phyloP scores from a whole-genome alignment of 1,140 invertebrate genomes.

The Daktulosphaira vitifoliae region DNA sequence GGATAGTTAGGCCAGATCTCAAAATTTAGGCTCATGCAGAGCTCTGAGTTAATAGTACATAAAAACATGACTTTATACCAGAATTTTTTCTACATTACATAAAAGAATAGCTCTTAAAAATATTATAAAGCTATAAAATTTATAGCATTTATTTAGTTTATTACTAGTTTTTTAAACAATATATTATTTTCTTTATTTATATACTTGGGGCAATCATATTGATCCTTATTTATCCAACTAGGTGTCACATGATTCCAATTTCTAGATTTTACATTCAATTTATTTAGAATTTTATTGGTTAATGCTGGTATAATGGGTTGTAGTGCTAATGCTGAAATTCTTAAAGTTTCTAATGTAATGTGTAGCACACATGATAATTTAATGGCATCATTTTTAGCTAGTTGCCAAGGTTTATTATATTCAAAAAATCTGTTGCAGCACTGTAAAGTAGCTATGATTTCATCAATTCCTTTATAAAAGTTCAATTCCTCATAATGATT shows the following conservation, averaged over 20 bases:
- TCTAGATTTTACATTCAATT: conserved; percentile 52
- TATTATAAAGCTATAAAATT: too few species aligned
- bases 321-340: conserved; percentile 63
- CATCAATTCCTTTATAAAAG: conserved; percentile 76
- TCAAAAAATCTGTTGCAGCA: conserved; percentile 80
- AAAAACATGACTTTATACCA: too few species aligned
- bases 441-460: conserved; percentile 62
- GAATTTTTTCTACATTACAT: too few species aligned
- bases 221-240: conserved; percentile 32
- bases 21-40: too few species aligned
- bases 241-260: conserved; percentile 48
- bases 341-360: conserved; percentile 71
- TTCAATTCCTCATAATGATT: conserved; percentile 65
- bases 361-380: conserved; percentile 66
- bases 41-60: too few species aligned
- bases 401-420: conserved; percentile 74
- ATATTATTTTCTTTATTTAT: conserved; percentile 37
- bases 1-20: too few species aligned
- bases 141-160: conserved; percentile 48
- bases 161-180: conserved; percentile 38
- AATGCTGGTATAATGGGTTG: conserved; percentile 77
- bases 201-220: not conserved
- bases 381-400: conserved; percentile 52
- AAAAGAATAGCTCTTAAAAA: too few species aligned
- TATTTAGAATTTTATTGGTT: conserved; percentile 55